phyloP scores from a whole-genome alignment of 2,113 vertebrate genomes.

The Speoplatyrhinus poulsoni region DNA sequence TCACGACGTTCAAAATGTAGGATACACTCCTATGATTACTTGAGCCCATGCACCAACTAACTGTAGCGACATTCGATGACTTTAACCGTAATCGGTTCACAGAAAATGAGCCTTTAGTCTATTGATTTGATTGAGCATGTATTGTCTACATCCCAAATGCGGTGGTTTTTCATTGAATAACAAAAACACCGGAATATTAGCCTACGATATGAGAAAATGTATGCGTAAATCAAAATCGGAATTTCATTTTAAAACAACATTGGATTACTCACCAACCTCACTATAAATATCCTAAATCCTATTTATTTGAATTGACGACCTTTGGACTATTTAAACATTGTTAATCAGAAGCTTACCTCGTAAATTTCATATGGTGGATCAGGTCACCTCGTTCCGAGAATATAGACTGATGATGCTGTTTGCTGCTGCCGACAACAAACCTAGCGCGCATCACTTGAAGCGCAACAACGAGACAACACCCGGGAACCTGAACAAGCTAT shows the following conservation, averaged over 20 bases:
- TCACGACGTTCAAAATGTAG: conserved; percentile 26
- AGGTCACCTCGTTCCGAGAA: conserved; percentile 37
- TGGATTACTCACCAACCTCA: too few relatives aligned
- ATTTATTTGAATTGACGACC: too few relatives aligned
- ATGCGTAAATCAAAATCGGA: too few relatives aligned
- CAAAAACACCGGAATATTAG: too few relatives aligned
- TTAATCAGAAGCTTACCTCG: conserved; percentile 44
- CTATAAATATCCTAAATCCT: too few relatives aligned
- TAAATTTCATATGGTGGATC: conserved; percentile 32
- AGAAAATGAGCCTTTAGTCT: too few relatives aligned
- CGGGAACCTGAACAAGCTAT: conserved; percentile 27
- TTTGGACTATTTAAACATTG: not conserved
- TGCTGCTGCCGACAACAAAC: not conserved
- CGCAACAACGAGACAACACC: conserved; percentile 31
- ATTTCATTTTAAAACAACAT: too few relatives aligned
- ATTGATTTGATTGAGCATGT: too few relatives aligned
- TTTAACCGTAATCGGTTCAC: not conserved
- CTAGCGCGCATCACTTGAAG: conserved; percentile 53
- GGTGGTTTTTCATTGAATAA: too few relatives aligned
- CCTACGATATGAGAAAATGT: too few relatives aligned
- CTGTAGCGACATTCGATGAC: conserved; percentile 24
- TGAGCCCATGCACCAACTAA: conserved; percentile 24
- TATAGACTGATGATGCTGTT: conserved; percentile 13
- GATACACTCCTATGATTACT: conserved; percentile 24
- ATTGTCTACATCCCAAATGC: too few relatives aligned